phyloP scores from a whole-genome alignment of 2,797 vertebrate species.

The Crossoptilon crossoptilon region DNA sequence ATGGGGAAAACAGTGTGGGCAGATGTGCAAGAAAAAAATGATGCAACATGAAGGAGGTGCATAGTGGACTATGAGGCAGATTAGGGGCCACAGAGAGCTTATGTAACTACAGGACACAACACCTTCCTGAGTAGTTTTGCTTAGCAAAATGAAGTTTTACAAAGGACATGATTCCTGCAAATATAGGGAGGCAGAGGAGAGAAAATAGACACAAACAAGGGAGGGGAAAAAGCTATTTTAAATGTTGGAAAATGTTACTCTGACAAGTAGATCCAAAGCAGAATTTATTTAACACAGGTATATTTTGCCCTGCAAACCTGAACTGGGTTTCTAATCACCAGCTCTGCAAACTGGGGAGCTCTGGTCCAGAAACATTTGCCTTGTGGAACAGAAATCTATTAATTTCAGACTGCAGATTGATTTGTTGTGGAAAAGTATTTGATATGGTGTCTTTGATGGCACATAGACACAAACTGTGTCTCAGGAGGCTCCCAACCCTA shows the following conservation, averaged over 20 bases:
- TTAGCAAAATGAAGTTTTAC: neutral
- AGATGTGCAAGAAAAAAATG: neutral
- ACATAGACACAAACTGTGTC: neutral
- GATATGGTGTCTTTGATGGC: neutral
- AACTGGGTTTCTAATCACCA: neutral
- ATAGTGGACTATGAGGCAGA: fast-evolving
- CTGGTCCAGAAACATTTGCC: neutral
- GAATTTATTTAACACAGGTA: neutral
- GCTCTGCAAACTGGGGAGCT: neutral
- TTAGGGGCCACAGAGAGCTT: neutral
- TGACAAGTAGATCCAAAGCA: neutral
- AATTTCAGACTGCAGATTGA: neutral
- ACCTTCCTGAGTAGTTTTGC: neutral
- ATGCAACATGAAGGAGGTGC: fast-evolving
- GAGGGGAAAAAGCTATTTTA: neutral
- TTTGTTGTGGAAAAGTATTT: constrained; percentile 5
- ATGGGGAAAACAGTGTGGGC: neutral
- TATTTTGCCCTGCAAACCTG: neutral
- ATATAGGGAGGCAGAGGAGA: neutral
- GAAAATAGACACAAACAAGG: neutral
- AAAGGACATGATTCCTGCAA: neutral
- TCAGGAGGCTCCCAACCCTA: neutral
- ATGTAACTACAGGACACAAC: neutral
- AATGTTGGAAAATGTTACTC: neutral
- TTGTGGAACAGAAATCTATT: neutral